Evolutionary conservation across 2,888 invertebrate species (phyloP), one percentile per base, ranked within the genome.

Genomic region (Labia minor): DNA sequence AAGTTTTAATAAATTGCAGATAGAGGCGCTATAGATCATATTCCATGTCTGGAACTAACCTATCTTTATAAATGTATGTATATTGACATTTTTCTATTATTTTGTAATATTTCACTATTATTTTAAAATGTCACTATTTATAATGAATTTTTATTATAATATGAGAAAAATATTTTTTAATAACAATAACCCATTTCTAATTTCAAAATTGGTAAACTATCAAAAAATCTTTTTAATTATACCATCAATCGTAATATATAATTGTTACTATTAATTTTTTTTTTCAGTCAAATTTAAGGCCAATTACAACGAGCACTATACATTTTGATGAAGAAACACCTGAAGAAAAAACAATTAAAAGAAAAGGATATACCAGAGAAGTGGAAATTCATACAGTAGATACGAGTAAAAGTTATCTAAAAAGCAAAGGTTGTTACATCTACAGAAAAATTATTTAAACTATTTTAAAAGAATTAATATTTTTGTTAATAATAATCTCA

Each of bases 381-480:
- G 49, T 49, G 4, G 2, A 4, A 49, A 49, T 61, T 1, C 18
- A 37, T 68, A 86, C 92, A 0, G 84, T 88, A 6, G 93, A 94
- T 79, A 89, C 87, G 0, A 92, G 94, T 73, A 87, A 93, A 66
- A 81, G 82, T 72, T 95, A 95, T 76, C 74, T 95, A 72, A 81
- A 88, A 72, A 95, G 95, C 78, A 80, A 84, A 68, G 83, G 84
- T 83, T 73, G 64, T 63, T 49, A 6, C n/a, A n/a, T n/a, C n/a
- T n/a, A n/a, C n/a, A n/a, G n/a, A n/a, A n/a, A n/a, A n/a, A n/a
- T n/a, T n/a, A n/a, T n/a, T n/a, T n/a, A n/a, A n/a, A n/a, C n/a
- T n/a, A n/a, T n/a, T n/a, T n/a, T n/a, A n/a, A n/a, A n/a, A n/a
- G n/a, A n/a, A n/a, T n/a, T n/a, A n/a, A n/a, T n/a, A n/a, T n/a